phyloP scores from a whole-genome alignment of 2,113 vertebrate species.

The Vanacampus margaritifer region DNA sequence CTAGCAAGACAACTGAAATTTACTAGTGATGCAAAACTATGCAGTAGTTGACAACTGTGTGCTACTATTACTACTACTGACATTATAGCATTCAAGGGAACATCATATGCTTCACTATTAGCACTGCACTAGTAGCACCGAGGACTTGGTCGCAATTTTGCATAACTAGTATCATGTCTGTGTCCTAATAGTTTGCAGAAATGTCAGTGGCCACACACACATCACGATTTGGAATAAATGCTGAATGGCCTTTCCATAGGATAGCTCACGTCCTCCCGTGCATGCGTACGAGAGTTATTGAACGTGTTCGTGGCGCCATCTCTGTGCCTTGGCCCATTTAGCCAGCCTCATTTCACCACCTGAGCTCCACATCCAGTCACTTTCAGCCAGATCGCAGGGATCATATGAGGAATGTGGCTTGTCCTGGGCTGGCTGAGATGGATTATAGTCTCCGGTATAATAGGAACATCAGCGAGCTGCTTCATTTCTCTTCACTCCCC shows the following conservation, averaged over 20 bases:
- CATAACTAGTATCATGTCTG: too few species aligned
- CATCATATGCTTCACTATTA: too few species aligned
- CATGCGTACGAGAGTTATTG: slow-evolving; percentile 12
- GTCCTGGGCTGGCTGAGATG: slow-evolving; percentile 64
- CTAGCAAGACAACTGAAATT: too few species aligned
- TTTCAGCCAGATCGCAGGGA: slow-evolving; percentile 53
- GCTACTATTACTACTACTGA: too few species aligned
- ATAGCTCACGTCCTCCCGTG: slow-evolving; percentile 3
- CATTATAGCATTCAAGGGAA: too few species aligned
- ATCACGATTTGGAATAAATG: neutral
- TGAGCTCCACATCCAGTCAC: slow-evolving; percentile 67
- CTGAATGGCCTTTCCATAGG: neutral
- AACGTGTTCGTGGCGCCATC: slow-evolving; percentile 23
- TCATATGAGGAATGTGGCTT: slow-evolving; percentile 63
- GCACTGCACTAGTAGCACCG: too few species aligned
- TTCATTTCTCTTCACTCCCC: slow-evolving; percentile 36
- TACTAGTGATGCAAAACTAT: too few species aligned
- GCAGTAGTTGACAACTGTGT: too few species aligned
- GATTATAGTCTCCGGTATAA: slow-evolving; percentile 53
- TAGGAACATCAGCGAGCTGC: slow-evolving; percentile 57
- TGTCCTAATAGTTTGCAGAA: neutral
- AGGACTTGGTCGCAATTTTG: too few species aligned
- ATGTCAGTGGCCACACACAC: too few species aligned
- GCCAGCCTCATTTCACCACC: slow-evolving; percentile 66
- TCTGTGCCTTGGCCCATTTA: slow-evolving; percentile 63